phyloP scores from a whole-genome alignment of 2,113 vertebrate genomes.

The Rhadina sibilatrix region DNA sequence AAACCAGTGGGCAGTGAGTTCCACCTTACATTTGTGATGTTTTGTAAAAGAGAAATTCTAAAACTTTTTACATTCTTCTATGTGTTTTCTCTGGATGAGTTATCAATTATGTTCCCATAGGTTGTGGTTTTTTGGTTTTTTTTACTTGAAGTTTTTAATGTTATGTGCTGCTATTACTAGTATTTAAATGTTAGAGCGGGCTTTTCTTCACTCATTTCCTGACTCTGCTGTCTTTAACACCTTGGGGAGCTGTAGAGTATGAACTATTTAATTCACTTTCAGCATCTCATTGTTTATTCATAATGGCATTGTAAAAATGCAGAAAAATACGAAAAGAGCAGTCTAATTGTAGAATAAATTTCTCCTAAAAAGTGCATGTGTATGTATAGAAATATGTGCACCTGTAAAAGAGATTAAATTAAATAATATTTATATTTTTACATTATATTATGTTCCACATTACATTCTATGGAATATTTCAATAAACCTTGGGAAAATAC shows the following conservation, averaged over 20 bases:
- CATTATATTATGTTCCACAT: neutral
- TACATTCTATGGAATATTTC: neutral
- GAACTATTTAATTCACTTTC: neutral
- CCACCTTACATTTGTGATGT: neutral
- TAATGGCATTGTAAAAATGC: neutral
- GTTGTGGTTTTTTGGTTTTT: neutral
- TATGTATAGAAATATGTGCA: neutral
- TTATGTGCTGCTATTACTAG: neutral
- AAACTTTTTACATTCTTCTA: neutral
- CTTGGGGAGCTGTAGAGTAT: neutral
- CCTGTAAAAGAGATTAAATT: neutral
- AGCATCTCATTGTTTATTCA: neutral
- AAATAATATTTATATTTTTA: neutral
- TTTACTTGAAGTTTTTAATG: neutral
- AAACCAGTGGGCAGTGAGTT: neutral
- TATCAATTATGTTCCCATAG: neutral
- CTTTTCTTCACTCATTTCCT: constrained; percentile 8
- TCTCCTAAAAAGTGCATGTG: neutral
- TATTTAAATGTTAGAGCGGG: neutral
- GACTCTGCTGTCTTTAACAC: neutral
- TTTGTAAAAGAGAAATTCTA: neutral
- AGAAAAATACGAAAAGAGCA: neutral
- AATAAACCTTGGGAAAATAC: neutral
- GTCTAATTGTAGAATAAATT: neutral
- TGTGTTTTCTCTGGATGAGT: neutral